phyloP scores from a whole-genome alignment of 2,113 vertebrate species.

The Ctenomys sociabilis region DNA sequence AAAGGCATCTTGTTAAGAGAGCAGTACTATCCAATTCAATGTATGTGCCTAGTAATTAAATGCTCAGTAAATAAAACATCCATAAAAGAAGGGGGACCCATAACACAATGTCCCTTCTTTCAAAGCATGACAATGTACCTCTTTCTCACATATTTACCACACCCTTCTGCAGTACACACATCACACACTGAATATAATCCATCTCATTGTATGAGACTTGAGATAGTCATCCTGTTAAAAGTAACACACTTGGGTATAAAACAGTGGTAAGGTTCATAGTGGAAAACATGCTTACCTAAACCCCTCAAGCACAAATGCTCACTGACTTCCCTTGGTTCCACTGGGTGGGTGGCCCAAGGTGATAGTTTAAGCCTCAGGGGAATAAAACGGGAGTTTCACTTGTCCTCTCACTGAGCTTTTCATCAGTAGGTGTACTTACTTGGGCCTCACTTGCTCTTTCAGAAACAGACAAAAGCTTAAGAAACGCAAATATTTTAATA shows the following conservation, averaged over 20 bases:
- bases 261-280: neutral
- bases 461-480: neutral
- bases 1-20: neutral
- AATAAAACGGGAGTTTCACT: neutral
- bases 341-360: neutral
- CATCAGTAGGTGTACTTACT: neutral
- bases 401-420: neutral
- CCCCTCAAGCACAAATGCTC: neutral
- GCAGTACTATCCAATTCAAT: neutral
- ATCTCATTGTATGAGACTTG: neutral
- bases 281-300: neutral
- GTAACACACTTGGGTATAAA: neutral
- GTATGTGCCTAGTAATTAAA: neutral
- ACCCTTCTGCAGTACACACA: neutral
- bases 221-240: neutral
- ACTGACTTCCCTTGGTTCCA: neutral
- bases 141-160: neutral
- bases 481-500: neutral
- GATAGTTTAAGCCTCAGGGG: neutral
- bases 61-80: neutral
- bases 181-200: neutral
- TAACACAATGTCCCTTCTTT: neutral
- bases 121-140: neutral
- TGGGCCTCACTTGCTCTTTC: neutral
- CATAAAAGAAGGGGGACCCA: neutral